These are phyloP conservation scores for Lepeophtheirus nordmannii DNA, from an alignment of 2,888 invertebrate genomes.

Conservation along the genomic window DNA sequence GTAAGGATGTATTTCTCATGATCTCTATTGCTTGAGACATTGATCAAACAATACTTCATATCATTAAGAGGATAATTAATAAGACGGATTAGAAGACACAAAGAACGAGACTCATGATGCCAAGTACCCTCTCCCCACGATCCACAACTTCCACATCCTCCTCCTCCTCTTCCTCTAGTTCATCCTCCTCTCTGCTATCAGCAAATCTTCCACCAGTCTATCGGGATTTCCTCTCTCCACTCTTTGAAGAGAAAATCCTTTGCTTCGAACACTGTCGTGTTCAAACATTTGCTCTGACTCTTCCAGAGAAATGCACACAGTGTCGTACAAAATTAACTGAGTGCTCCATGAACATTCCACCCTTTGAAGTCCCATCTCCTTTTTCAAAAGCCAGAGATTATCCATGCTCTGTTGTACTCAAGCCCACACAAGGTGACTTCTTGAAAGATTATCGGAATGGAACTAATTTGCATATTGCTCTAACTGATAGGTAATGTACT, in stretches of 20 bases:
- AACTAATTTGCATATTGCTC: constrained; percentile 17
- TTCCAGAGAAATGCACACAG: constrained; percentile 62
- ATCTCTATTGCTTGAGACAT: too few species aligned
- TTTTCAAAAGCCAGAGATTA: constrained; percentile 64
- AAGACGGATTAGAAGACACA: too few species aligned
- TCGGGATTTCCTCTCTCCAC: not conserved
- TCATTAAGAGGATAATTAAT: too few species aligned
- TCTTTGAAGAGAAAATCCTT: constrained; percentile 57
- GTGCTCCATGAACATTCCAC: constrained; percentile 47
- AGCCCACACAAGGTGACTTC: constrained; percentile 73
- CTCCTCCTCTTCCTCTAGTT: not conserved
- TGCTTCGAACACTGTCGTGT: constrained; percentile 78
- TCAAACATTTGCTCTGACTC: constrained; percentile 60
- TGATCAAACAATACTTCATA: too few species aligned
- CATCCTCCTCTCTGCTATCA: not conserved
- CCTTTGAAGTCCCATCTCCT: constrained; percentile 63
- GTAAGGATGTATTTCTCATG: too few species aligned
- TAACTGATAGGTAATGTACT: constrained; percentile 7
- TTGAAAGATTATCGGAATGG: constrained; percentile 42
- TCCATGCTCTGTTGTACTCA: constrained; percentile 64
- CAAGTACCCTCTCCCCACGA: not conserved
- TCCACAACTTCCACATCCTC: not conserved
- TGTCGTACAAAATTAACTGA: constrained; percentile 49
- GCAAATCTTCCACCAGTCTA: not conserved
- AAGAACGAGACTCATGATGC: not conserved